These are phyloP conservation scores for Formicarius rufipectus DNA, from an alignment of 2,113 vertebrate genomes.

Conservation along the genomic window DNA sequence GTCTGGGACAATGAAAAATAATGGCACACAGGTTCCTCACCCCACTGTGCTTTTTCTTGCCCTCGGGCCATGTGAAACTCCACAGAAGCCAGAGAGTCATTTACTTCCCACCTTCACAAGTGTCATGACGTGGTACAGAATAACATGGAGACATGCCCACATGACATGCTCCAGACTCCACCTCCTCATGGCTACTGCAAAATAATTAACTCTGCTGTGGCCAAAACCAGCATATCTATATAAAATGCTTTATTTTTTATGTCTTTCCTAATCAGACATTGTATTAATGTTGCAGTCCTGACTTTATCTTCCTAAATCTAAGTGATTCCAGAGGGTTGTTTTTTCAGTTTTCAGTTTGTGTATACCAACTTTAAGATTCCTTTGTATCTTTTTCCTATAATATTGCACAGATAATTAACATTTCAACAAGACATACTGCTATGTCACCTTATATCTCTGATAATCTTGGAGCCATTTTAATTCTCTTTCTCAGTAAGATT, in stretches of 20 bases:
- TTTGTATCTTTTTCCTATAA: background rate
- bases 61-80: background rate
- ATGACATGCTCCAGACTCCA: too few relatives aligned
- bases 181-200: background rate
- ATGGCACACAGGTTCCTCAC: background rate
- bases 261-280: background rate
- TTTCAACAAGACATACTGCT: background rate
- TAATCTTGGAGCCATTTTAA: background rate
- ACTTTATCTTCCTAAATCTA: background rate
- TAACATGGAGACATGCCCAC: background rate
- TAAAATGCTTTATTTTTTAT: background rate
- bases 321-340: background rate
- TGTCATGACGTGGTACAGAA: background rate
- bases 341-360: background rate
- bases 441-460: background rate
- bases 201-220: background rate
- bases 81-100: too few relatives aligned
- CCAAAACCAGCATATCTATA: background rate
- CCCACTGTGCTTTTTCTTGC: background rate
- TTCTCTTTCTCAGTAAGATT: background rate
- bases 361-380: background rate
- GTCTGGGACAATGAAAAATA: background rate
- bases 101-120: background rate
- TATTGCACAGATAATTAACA: background rate
- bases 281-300: background rate